Evolutionary conservation across 2,797 vertebrate species (phyloP).

Genomic region (Eulemur coronatus): DNA sequence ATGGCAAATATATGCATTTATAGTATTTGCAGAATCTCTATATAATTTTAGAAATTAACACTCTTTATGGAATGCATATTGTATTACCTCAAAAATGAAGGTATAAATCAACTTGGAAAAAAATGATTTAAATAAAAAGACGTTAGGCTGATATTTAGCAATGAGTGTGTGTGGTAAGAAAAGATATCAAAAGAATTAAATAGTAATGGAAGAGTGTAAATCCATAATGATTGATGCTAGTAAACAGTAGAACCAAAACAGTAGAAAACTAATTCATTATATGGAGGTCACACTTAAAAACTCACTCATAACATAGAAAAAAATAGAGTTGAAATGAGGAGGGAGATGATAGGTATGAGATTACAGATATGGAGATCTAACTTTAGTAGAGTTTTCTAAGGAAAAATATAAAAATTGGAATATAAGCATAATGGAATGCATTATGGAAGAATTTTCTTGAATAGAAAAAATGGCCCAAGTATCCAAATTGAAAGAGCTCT

Average conservation of each 20-base stretch:
- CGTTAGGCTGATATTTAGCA: background rate
- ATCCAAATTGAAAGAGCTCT: background rate
- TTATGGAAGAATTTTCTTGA: background rate
- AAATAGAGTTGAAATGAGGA: background rate
- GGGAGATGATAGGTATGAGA: background rate
- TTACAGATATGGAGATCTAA: slow-evolving; percentile 5
- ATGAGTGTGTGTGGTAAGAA: background rate
- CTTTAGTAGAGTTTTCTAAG: background rate
- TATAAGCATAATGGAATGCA: background rate
- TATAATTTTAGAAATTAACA: slow-evolving; percentile 17
- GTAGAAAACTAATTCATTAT: background rate
- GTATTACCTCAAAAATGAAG: background rate
- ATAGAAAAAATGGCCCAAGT: background rate
- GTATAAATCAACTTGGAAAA: slow-evolving; percentile 33
- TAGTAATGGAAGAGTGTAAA: slow-evolving; percentile 10
- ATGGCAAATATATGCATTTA: background rate
- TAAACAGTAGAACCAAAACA: background rate
- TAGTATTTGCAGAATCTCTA: background rate
- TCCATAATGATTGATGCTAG: background rate
- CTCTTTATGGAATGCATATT: background rate
- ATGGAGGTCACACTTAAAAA: background rate
- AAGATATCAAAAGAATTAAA: slow-evolving; percentile 47
- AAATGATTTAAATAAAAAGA: slow-evolving; percentile 42
- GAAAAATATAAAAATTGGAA: background rate
- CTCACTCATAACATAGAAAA: background rate